Base-by-base conservation (phyloP, 2,797 vertebrate species). In the Thamnophis elegans region DNA sequence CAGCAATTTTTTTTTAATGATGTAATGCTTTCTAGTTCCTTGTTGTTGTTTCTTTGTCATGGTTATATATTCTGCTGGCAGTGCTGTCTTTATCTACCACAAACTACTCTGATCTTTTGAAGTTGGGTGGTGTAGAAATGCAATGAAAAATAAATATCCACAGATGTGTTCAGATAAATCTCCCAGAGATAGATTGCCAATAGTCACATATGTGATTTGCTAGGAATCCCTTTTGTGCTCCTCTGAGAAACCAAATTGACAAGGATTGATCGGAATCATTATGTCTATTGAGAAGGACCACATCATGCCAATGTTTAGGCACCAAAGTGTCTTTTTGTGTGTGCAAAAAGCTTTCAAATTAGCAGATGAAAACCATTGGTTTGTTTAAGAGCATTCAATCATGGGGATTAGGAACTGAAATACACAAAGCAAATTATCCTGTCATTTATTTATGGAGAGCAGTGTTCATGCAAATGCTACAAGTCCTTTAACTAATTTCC, bases 221-320 rank as follows among this genome's bases (percentile, higher is more conserved):
- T 62, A 56, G 92, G 68, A 91, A 91, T 73, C 68, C 58, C 32
- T 93, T 73, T 62, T 90, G 90, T 55, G 65, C 56, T 93, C 92
- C 92, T 93, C 28, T 89, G 92, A 89, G 92, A 87, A 51, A 87
- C 68, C 92, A 93, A 93, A 91, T 93, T 91, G 92, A 93, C 92
- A 93, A 91, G 90, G 92, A 93, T 93, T 91, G 90, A 93, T 93
- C 90, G 89, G 90, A 88, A 85, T 93, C 90, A 93, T 93, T 91
- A 93, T 65, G 87, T 89, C 90, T 93, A 68, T 90, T 93, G 86
- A 93, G 92, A 93, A 93, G 92, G 62, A 78, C 68, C 92, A 73
- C 91, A 89, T 93, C 90, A 88, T 89, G 86, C 92, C 85, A 88
- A 82, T 85, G n/a, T 73, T 82, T 93, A 93, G 82, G 56, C 90